These are phyloP conservation scores for Crocodylus rhombifer DNA, from an alignment of 2,797 vertebrate species.

Conservation along the genomic window DNA sequence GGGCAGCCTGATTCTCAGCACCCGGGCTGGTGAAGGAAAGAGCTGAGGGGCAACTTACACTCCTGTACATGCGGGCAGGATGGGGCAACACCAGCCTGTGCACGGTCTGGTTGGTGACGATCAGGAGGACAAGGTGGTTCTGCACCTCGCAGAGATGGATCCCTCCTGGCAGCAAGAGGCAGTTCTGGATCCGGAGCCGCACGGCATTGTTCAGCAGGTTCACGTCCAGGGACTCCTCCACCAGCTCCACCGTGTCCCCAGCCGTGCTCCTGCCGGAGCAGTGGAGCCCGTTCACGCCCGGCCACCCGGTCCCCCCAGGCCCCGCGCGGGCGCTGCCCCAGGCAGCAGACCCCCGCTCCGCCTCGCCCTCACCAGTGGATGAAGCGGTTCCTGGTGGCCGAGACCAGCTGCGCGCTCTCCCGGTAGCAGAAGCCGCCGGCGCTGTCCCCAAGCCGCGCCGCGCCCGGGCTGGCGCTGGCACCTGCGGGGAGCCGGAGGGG, in stretches of 20 bases:
- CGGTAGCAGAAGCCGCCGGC: slow-evolving; percentile 91
- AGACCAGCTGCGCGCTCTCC: slow-evolving; percentile 87
- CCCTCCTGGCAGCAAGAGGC: slow-evolving; percentile 88
- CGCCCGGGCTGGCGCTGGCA: slow-evolving; percentile 70
- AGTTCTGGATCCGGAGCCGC: slow-evolving; percentile 86
- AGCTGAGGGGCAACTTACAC: slow-evolving; percentile 84
- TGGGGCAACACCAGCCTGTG: slow-evolving; percentile 92
- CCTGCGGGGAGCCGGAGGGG: slow-evolving; percentile 65
- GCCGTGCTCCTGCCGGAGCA: slow-evolving; percentile 85
- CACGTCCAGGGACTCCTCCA: slow-evolving; percentile 91
- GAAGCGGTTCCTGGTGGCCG: slow-evolving; percentile 91
- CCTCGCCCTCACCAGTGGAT: slow-evolving; percentile 90
- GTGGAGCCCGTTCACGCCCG: neutral
- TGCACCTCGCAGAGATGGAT: slow-evolving; percentile 90
- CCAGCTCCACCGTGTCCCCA: slow-evolving; percentile 88
- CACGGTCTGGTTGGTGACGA: slow-evolving; percentile 90
- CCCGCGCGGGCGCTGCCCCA: neutral
- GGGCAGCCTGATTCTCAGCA: too few species aligned
- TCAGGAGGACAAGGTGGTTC: slow-evolving; percentile 88
- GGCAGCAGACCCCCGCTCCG: neutral
- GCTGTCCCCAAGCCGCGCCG: slow-evolving; percentile 85
- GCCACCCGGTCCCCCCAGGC: too few species aligned
- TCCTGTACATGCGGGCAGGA: slow-evolving; percentile 90
- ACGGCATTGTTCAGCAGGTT: slow-evolving; percentile 91
- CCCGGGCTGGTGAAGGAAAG: too few species aligned